Base-by-base conservation (phyloP, 2,888 invertebrate genomes). In the Pegoplata infirma region DNA sequence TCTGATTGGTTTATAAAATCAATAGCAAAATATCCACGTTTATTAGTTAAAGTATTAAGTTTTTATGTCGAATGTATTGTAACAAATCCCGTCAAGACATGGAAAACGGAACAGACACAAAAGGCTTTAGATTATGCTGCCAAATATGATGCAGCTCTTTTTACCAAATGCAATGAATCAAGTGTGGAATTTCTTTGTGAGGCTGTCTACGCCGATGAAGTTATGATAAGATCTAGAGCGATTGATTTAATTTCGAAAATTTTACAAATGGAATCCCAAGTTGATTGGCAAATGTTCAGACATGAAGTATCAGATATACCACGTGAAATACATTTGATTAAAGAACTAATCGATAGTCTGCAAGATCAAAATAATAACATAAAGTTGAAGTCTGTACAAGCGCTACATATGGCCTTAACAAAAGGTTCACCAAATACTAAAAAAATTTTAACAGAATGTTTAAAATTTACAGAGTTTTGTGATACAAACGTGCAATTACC, bases 111-210 rank as follows among this genome's bases (percentile, higher is more conserved):
- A 0, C 88, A 89, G 32, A 84, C 83, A 0, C 87, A 87, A 74
- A 83, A 86, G 1, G 87, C 88, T 10, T 82, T 89, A 21, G 87
- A 86, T 5, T 89, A 89, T 82, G 89, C 88, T 0, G 88, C 88
- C 16, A 88, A 89, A 83, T 89, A 89, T 49, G 89, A 89, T 83
- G 86, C 89, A 0, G 88, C 87, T 0, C 82, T 89, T 2, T 89
- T 85, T 53, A 85, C 86, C n/a, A 88, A 87, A 47, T 89, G 89
- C 47, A 89, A 89, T 56, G 86, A 87, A 69, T 89, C 89, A 1
- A 84, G 88, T 19, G 82, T 87, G 1, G 84, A 85, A 17, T 86
- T 85, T 36, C 79, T 89, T 1, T 82, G 85, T 1, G 83, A 88
- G 8, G 85, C 88, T 1, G 78, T 87, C 0, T 84, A 82, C 59